A percentile compares a stretch with the other conserved stretches of the same genome.
Conservation (phyloP, 2,888 invertebrate genomes). For the Cinara cedri region DNA sequence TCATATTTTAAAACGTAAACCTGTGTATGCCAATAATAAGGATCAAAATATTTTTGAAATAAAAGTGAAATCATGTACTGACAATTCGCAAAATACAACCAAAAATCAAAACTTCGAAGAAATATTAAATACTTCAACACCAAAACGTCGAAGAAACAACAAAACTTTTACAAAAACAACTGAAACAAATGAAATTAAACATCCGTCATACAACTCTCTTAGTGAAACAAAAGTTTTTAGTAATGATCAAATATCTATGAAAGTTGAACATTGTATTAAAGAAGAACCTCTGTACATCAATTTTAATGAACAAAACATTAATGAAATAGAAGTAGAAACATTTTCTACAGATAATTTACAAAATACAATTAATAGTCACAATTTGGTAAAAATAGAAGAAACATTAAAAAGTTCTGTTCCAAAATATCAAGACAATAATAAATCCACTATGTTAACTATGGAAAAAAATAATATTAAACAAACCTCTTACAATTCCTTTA, state of each 20-base stretch:
- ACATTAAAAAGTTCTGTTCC: background rate
- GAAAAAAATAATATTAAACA: background rate
- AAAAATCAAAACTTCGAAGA: background rate
- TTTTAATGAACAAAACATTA: conserved; percentile 6
- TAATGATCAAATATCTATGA: background rate
- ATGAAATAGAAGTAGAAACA: background rate
- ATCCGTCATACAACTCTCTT: background rate
- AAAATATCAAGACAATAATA: background rate
- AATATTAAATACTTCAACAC: background rate
- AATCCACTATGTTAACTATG: background rate
- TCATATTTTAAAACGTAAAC: background rate
- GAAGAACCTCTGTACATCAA: conserved; percentile 3
- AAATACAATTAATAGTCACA: background rate
- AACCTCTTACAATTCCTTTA: background rate
- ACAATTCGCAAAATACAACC: background rate
- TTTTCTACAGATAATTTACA: too few relatives aligned
- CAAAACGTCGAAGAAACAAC: background rate
- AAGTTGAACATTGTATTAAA: background rate
- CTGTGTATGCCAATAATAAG: background rate
- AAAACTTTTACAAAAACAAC: background rate
- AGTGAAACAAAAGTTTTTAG: background rate
- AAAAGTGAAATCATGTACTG: background rate
- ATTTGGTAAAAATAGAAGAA: background rate
- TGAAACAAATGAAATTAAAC: background rate
- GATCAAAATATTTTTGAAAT: conserved; percentile 4